Conservation (phyloP, 2,888 invertebrate species). For the Diogma glabrata region DNA sequence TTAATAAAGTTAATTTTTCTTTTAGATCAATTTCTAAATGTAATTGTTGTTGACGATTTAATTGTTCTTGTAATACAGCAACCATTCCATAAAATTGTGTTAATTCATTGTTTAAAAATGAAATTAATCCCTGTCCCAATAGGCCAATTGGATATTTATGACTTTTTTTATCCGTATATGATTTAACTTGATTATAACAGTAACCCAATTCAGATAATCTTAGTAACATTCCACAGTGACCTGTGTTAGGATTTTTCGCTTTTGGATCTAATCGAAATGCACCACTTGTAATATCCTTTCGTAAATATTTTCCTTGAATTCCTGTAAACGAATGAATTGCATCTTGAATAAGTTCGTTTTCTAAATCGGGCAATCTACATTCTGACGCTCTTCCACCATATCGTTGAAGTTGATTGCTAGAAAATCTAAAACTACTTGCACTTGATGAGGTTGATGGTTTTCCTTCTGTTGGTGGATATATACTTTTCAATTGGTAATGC, state of each 20-base stretch:
- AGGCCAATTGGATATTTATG: constrained; percentile 55
- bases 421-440: constrained; percentile 2
- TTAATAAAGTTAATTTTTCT: constrained; percentile 52
- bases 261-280: constrained; percentile 50
- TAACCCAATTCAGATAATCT: constrained; percentile 72
- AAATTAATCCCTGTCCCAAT: constrained; percentile 75
- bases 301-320: constrained; percentile 65
- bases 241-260: constrained; percentile 38
- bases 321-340: constrained; percentile 81
- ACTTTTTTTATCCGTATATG: constrained; percentile 64
- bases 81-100: constrained; percentile 81
- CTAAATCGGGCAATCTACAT: constrained; percentile 10
- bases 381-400: no score
- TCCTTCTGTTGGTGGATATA: not conserved
- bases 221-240: constrained; percentile 52
- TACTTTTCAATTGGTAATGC: not conserved
- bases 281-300: constrained; percentile 48
- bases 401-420: no score
- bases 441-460: not conserved
- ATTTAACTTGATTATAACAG: constrained; percentile 63
- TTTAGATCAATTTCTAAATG: constrained; percentile 21
- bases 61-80: constrained; percentile 77
- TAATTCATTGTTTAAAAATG: constrained; percentile 72
- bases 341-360: constrained; percentile 53
- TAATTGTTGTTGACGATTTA: constrained; percentile 32